Percentiles rank a stretch among this genome's conserved stretches.
These are phyloP conservation scores for Sinelater perroti DNA, from an alignment of 2,888 invertebrate species.

Conservation along the genomic window DNA sequence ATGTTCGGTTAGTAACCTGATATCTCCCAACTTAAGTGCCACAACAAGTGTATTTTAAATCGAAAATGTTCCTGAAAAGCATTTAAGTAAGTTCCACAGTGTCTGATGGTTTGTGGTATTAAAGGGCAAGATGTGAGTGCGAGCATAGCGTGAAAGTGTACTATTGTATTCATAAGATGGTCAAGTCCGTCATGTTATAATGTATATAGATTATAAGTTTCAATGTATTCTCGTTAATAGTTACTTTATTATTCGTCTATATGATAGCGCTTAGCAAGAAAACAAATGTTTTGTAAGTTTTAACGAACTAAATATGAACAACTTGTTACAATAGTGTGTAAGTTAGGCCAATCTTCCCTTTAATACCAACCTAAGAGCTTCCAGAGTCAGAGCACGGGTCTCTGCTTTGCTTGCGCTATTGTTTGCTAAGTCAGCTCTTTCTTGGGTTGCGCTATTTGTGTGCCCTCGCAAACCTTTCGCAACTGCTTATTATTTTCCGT, in stretches of 20 bases:
- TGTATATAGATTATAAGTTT: constrained; percentile 42
- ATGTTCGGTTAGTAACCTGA: constrained; percentile 51
- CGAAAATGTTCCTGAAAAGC: constrained; percentile 64
- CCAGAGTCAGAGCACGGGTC: constrained; percentile 61
- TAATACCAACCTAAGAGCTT: constrained; percentile 62
- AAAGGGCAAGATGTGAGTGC: constrained; percentile 60
- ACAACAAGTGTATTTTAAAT: constrained; percentile 52
- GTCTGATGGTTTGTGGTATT: constrained; percentile 56
- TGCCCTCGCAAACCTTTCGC: constrained; percentile 51
- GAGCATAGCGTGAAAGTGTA: constrained; percentile 56
- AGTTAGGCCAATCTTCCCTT: constrained; percentile 58
- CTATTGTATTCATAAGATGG: constrained; percentile 31
- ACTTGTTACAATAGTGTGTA: constrained; percentile 54
- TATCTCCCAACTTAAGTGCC: constrained; percentile 62
- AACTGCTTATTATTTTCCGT: constrained; percentile 33
- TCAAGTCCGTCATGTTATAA: constrained; percentile 45
- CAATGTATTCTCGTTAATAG: constrained; percentile 41
- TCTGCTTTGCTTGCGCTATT: constrained; percentile 60
- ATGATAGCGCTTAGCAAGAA: constrained; percentile 23
- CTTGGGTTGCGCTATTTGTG: constrained; percentile 58
- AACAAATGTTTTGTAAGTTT: constrained; percentile 33
- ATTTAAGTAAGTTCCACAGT: constrained; percentile 57
- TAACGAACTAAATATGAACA: constrained; percentile 44
- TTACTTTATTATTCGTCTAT: constrained; percentile 54
- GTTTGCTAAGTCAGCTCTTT: constrained; percentile 59